A percentile compares a stretch with the other conserved stretches of the same genome.
phyloP scores from a whole-genome alignment of 1,140 invertebrate genomes.

The Zaprionus vittiger region DNA sequence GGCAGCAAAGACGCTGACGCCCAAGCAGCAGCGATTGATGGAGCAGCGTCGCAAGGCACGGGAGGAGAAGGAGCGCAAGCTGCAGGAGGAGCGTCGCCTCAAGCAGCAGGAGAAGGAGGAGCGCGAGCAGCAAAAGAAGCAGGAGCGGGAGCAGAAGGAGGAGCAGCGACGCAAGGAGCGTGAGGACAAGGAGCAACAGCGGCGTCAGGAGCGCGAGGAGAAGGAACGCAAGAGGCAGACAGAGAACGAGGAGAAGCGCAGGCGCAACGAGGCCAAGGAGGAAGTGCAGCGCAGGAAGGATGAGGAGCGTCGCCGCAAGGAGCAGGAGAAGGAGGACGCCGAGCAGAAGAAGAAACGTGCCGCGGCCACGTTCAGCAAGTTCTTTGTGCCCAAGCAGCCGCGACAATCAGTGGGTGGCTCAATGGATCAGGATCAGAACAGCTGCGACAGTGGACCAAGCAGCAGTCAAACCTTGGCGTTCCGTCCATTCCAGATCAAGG shows the following conservation, averaged over 20 bases:
- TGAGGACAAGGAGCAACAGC: no score
- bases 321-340: conserved; percentile 87
- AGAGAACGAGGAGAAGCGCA: conserved; percentile 87
- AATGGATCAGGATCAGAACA: conserved; percentile 69
- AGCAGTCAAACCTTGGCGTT: conserved; percentile 84
- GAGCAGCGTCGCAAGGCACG: conserved; percentile 79
- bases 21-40: conserved; percentile 68
- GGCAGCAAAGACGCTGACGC: conserved; percentile 49
- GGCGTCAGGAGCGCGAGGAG: no score
- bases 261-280: conserved; percentile 86
- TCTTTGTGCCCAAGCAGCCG: conserved; percentile 89
- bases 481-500: conserved; percentile 91
- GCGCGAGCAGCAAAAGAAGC: conserved; percentile 80
- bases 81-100: conserved; percentile 69
- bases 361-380: conserved; percentile 90
- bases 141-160: conserved; percentile 85
- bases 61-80: conserved; percentile 81
- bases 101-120: conserved; percentile 84
- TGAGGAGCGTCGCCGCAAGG: conserved; percentile 86
- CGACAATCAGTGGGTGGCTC: conserved; percentile 18
- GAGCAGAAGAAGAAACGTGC: conserved; percentile 89
- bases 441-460: conserved; percentile 61
- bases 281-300: conserved; percentile 86
- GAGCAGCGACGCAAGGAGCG: conserved; percentile 85
- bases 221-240: conserved; percentile 86